phyloP scores from a whole-genome alignment of 64 coral and sea anemone species.

The Porites australiensis region DNA sequence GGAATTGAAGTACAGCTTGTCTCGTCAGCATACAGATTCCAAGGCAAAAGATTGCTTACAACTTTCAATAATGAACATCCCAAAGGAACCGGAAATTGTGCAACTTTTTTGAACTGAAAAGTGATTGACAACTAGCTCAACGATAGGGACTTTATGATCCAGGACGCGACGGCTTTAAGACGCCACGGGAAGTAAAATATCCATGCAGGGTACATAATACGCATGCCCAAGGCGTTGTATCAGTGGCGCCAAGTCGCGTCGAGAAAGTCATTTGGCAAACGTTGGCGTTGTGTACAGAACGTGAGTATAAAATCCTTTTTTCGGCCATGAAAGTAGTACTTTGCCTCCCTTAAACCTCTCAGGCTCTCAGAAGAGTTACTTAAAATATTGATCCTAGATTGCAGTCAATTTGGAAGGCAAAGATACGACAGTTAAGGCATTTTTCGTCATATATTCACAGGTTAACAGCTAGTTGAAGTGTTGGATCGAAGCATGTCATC shows the following conservation, averaged over 20 bases:
- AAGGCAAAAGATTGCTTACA: too few species aligned
- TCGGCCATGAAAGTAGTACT: neutral
- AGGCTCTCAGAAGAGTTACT: neutral
- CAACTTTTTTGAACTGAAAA: too few species aligned
- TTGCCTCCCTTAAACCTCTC: slow-evolving; percentile 10
- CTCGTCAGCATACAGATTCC: too few species aligned
- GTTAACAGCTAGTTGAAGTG: neutral
- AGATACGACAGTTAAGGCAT: neutral
- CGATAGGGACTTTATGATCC: too few species aligned
- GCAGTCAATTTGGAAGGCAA: slow-evolving; percentile 20
- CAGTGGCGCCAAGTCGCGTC: slow-evolving; percentile 1
- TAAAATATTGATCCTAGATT: neutral
- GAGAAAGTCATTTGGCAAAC: neutral
- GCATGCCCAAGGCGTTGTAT: too few species aligned
- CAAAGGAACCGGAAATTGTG: too few species aligned
- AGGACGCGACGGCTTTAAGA: too few species aligned
- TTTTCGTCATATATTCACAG: slow-evolving; percentile 8
- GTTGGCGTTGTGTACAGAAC: neutral
- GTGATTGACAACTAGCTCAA: too few species aligned
- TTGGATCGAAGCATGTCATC: neutral
- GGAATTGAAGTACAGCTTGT: too few species aligned
- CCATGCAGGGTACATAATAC: too few species aligned
- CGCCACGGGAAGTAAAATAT: too few species aligned
- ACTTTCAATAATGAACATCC: too few species aligned
- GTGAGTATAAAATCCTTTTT: slow-evolving; percentile 6